Conservation (phyloP, 1,140 invertebrate species). For the Zaprionus gabonicus region DNA sequence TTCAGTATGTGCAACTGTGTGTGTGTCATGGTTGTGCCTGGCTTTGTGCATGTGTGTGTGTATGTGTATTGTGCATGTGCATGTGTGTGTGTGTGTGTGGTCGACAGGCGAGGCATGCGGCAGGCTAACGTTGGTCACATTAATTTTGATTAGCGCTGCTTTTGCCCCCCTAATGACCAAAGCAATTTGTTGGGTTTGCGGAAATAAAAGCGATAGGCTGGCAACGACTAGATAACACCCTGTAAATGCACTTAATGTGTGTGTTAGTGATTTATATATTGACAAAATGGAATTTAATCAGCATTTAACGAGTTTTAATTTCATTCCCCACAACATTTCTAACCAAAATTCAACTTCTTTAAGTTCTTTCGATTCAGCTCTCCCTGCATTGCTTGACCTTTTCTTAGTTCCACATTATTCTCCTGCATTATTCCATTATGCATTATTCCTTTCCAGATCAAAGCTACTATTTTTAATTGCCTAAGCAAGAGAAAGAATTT, state of each 20-base stretch:
- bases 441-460: background rate
- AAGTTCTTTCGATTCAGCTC: background rate
- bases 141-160: constrained; percentile 66
- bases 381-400: background rate
- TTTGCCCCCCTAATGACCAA: constrained; percentile 53
- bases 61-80: background rate
- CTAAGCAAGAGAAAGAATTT: constrained; percentile 32
- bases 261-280: background rate
- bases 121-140: constrained; percentile 49
- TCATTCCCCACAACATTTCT: too few relatives aligned
- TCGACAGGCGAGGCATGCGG: constrained; percentile 13
- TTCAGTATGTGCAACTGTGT: constrained; percentile 3
- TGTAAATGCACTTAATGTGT: background rate
- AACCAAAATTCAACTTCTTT: background rate
- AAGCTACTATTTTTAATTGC: background rate
- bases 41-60: background rate
- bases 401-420: background rate
- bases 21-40: constrained; percentile 2
- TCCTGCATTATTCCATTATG: background rate
- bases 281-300: too few relatives aligned
- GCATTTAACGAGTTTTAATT: too few relatives aligned
- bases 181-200: constrained; percentile 35
- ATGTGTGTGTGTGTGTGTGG: constrained; percentile 10
- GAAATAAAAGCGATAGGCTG: background rate
- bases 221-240: background rate